Evolutionary conservation across 1,140 invertebrate genomes (phyloP).

Genomic region (Brachystomella parvula): DNA sequence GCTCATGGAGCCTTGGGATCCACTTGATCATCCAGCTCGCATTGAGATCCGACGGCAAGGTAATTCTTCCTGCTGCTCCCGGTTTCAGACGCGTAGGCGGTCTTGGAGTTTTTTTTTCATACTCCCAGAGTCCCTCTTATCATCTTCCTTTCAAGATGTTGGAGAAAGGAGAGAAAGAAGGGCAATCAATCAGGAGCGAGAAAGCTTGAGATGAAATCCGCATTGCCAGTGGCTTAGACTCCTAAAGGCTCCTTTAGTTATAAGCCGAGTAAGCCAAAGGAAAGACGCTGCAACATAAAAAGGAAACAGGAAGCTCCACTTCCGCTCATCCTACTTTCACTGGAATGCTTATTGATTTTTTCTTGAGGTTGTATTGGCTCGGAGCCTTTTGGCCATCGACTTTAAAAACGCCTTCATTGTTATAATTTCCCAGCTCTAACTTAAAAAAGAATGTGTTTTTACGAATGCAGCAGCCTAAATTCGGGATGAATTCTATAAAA

Average conservation of each 20-base stretch:
- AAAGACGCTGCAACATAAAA: too few relatives aligned
- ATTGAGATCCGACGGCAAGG: constrained; percentile 38
- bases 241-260: not conserved
- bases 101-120: not conserved
- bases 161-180: not conserved
- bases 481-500: not conserved
- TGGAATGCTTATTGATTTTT: constrained; percentile 4
- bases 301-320: not conserved
- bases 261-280: constrained; percentile 2
- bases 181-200: not conserved
- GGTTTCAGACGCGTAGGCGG: not conserved
- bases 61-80: constrained; percentile 1
- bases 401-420: not conserved
- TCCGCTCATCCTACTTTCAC: not conserved
- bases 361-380: not conserved
- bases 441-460: not conserved
- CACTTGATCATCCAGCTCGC: constrained; percentile 35
- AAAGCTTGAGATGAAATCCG: not conserved
- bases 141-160: not conserved
- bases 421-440: not conserved
- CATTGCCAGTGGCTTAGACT: too few relatives aligned
- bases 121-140: not conserved
- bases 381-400: not conserved
- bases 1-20: constrained; percentile 36
- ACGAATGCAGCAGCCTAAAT: not conserved